Base-by-base conservation (phyloP, 1,140 invertebrate genomes). In the Drosophila nasuta region DNA sequence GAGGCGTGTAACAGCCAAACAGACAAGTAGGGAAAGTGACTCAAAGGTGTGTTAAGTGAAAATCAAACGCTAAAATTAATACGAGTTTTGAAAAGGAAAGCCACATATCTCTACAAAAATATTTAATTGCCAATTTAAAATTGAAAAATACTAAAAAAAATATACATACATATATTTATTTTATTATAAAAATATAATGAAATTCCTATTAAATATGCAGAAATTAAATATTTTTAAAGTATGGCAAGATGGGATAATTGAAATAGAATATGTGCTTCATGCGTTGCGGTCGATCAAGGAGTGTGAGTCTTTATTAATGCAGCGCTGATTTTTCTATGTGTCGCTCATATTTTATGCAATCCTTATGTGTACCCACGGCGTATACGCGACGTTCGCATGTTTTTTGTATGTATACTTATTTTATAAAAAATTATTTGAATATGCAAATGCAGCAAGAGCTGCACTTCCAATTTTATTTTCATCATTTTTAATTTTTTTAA, bases 371-470 rank as follows among this genome's bases (percentile, higher is more conserved):
- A 51, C 63, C 28, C 51, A 51, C 51, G 43, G 51, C 58, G 58
- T 49, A 70, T 70, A 75, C 71, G 65, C 33, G 52, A 11, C 10
- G 17, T 30, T 10, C 33, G 43, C 5, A 13, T 48, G 46, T 73
- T 59, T 59, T 68, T 67, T 58, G n/a, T 48, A 58, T 10, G 57
- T 66, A 52, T 49, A 60, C 54, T 49, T 79, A 63, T 78, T 86
- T 86, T 75, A 73, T 79, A 68, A 78, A 83, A 83, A 85, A 69
- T 81, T 79, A 77, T 90, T 90, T 85, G 78, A 90, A 89, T 89
- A 89, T 89, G 81, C 81, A 89, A 88, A 88, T 88, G 62, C 63
- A 43, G 38, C 41, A 68, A 70, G 46, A 59, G 52, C 30, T 67
- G 75, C 38, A 64, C 68, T 67, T 38, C 25, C 75, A 62, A 46